Percentiles rank a stretch among this genome's conserved stretches.
phyloP scores from a whole-genome alignment of 1,140 invertebrate species.

The Thaumatotibia leucotreta region DNA sequence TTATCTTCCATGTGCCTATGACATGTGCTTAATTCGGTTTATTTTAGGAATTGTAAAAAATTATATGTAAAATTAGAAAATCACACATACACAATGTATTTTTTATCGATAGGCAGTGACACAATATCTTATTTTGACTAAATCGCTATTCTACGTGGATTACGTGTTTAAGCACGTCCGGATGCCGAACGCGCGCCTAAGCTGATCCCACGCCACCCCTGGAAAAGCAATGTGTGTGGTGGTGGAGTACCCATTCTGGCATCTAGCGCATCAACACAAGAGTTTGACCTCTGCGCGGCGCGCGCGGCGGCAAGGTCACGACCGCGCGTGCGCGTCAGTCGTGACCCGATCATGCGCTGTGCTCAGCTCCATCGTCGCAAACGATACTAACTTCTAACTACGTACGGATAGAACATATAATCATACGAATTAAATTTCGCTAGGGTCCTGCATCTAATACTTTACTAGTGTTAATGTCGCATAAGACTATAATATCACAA shows the following conservation, averaged over 20 bases:
- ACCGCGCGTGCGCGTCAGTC: constrained; percentile 66
- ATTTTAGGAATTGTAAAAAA: too few species aligned
- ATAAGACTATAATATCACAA: constrained; percentile 25
- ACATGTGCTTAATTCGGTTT: too few species aligned
- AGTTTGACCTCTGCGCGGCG: constrained; percentile 64
- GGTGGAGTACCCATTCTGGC: constrained; percentile 21
- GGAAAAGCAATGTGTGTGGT: constrained; percentile 27
- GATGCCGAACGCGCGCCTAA: background rate
- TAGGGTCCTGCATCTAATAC: constrained; percentile 34
- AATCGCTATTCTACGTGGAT: too few species aligned
- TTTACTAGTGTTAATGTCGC: constrained; percentile 34
- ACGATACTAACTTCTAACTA: constrained; percentile 39
- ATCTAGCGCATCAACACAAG: constrained; percentile 55
- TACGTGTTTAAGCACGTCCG: too few species aligned
- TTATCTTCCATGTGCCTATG: too few species aligned
- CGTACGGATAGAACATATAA: constrained; percentile 45
- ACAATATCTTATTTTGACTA: too few species aligned
- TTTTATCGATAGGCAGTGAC: too few species aligned
- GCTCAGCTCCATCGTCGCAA: constrained; percentile 20
- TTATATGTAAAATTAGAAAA: too few species aligned
- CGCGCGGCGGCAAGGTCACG: constrained; percentile 70
- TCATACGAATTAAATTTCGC: constrained; percentile 31
- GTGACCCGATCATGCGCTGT: constrained; percentile 59
- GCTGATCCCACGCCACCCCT: background rate
- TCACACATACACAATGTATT: too few species aligned